A percentile compares a stretch with the other conserved stretches of the same genome.
Conservation (phyloP, 2,797 vertebrate species). For the Spinus olivaceus region DNA sequence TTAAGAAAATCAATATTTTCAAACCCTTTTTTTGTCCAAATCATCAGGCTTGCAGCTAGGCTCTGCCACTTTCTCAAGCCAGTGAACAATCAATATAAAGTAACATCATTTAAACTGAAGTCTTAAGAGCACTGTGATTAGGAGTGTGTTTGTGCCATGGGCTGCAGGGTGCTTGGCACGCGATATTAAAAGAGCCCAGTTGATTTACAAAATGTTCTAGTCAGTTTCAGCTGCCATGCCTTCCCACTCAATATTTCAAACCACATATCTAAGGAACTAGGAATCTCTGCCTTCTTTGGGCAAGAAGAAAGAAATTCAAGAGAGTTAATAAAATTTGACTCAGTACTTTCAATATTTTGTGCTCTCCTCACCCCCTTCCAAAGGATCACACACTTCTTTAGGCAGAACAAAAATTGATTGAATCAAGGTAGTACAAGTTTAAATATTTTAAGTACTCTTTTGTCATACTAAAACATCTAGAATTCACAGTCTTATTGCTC, state of each 20-base stretch:
- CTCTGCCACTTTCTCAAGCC: background rate
- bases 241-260: background rate
- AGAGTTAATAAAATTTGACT: background rate
- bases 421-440: constrained; percentile 1
- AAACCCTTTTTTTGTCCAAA: background rate
- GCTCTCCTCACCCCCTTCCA: background rate
- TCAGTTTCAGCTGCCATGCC: background rate
- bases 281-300: background rate
- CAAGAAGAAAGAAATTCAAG: background rate
- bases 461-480: background rate
- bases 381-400: background rate
- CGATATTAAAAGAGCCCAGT: background rate
- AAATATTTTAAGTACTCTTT: constrained; percentile 13
- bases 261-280: background rate
- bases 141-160: background rate
- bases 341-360: background rate
- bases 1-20: background rate
- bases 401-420: background rate
- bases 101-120: background rate
- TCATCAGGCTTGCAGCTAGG: background rate
- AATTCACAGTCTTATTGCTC: background rate
- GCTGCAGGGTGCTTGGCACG: background rate
- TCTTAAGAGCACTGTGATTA: background rate
- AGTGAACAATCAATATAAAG: background rate
- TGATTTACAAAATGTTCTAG: background rate